A percentile compares a stretch with the other conserved stretches of the same genome.
Conservation (phyloP, 2,113 vertebrate species). For the Clinocottus analis region DNA sequence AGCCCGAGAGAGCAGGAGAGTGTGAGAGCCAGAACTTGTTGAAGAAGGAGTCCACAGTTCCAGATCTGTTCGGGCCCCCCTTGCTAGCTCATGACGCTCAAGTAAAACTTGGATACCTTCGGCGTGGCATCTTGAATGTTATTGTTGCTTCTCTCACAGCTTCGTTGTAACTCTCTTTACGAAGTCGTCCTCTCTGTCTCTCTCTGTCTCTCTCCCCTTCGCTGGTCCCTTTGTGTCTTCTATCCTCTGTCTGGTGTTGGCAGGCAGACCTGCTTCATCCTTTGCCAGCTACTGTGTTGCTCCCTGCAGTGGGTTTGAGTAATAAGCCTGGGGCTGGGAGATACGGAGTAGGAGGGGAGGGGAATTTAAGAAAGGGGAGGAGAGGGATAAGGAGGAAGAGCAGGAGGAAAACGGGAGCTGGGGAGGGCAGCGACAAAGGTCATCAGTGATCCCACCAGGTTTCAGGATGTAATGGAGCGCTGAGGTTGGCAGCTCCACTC, state of each 20-base stretch:
- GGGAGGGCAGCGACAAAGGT: constrained; percentile 52
- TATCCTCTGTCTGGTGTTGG: constrained; percentile 67
- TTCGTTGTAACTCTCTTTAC: constrained; percentile 24
- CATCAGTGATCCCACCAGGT: constrained; percentile 53
- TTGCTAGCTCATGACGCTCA: constrained; percentile 54
- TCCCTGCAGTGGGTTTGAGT: constrained; percentile 65
- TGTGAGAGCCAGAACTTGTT: constrained; percentile 12
- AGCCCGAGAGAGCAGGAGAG: constrained; percentile 19
- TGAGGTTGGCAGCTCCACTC: constrained; percentile 33
- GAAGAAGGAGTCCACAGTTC: constrained; percentile 40
- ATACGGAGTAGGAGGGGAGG: constrained; percentile 44
- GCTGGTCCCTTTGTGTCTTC: constrained; percentile 53
- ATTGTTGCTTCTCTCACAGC: constrained; percentile 28
- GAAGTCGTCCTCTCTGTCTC: constrained; percentile 24
- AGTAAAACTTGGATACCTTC: constrained; percentile 54
- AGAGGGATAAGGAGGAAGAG: constrained; percentile 49
- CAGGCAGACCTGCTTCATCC: constrained; percentile 68
- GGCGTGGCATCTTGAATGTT: constrained; percentile 61
- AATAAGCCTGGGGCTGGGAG: constrained; percentile 62
- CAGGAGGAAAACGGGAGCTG: constrained; percentile 36
- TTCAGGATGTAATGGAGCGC: constrained; percentile 36
- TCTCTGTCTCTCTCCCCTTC: constrained; percentile 28
- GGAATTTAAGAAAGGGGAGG: constrained; percentile 59
- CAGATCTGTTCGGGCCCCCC: constrained; percentile 3
- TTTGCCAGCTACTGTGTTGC: constrained; percentile 72